phyloP scores from a whole-genome alignment of 2,797 vertebrate species.

The Pipistrellus pipistrellus region DNA sequence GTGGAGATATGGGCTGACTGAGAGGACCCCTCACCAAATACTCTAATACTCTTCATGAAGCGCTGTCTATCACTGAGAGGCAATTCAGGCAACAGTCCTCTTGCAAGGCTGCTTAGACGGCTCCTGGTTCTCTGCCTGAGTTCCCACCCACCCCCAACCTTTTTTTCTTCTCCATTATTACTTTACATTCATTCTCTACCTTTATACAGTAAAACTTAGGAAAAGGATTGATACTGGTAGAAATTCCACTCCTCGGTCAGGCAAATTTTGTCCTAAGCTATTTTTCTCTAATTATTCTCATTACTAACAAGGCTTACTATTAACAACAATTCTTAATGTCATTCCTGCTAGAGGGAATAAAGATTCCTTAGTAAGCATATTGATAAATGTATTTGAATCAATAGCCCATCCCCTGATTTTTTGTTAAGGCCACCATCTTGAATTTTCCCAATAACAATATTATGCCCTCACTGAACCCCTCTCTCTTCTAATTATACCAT shows the following conservation, averaged over 20 bases:
- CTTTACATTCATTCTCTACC: slow-evolving; percentile 37
- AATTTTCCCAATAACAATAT: slow-evolving; percentile 60
- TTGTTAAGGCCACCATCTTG: background rate
- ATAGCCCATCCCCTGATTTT: background rate
- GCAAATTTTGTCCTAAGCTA: slow-evolving; percentile 17
- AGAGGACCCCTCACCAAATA: background rate
- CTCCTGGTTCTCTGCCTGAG: background rate
- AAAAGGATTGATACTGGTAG: background rate
- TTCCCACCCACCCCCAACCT: background rate
- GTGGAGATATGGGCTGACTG: background rate
- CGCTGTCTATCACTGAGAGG: background rate
- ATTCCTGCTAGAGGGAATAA: slow-evolving; percentile 24
- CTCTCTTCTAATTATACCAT: background rate
- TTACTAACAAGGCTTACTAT: slow-evolving; percentile 33
- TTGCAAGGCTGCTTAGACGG: background rate
- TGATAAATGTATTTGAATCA: background rate
- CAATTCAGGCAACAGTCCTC: background rate
- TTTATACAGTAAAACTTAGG: slow-evolving; percentile 11
- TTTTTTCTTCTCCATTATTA: slow-evolving; percentile 55
- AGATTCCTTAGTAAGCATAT: slow-evolving; percentile 4
- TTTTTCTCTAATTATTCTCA: slow-evolving; percentile 37
- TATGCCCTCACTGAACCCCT: slow-evolving; percentile 1
- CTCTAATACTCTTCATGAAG: background rate
- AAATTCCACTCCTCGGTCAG: background rate
- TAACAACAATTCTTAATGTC: slow-evolving; percentile 36